Percentiles rank a stretch among this genome's conserved stretches.
These are phyloP conservation scores for Karalla daura DNA, from an alignment of 2,797 vertebrate species.

Conservation along the genomic window DNA sequence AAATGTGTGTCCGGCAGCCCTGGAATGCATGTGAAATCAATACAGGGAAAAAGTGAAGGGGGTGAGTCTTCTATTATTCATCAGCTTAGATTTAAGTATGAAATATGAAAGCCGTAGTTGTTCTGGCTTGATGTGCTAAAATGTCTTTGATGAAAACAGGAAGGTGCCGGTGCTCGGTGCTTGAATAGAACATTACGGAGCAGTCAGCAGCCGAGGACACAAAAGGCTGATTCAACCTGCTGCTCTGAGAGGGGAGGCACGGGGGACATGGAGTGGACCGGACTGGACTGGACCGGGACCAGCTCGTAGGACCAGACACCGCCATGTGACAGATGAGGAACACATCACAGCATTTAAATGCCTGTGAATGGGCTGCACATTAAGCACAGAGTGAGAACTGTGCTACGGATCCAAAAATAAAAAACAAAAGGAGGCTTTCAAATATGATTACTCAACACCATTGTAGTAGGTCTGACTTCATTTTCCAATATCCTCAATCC, in stretches of 20 bases:
- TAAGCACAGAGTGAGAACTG: slow-evolving; percentile 19
- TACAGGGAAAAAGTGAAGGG: slow-evolving; percentile 50
- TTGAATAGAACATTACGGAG: slow-evolving; percentile 72
- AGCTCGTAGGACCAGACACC: slow-evolving; percentile 4
- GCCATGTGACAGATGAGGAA: slow-evolving; percentile 35
- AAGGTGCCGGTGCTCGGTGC: slow-evolving; percentile 38
- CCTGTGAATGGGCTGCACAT: slow-evolving; percentile 3
- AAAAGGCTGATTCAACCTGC: slow-evolving; percentile 66
- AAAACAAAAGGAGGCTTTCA: slow-evolving; percentile 15
- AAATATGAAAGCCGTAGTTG: slow-evolving; percentile 65
- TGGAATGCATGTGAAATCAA: slow-evolving; percentile 69
- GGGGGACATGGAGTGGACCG: slow-evolving; percentile 22
- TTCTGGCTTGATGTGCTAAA: slow-evolving; percentile 59
- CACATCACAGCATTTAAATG: slow-evolving; percentile 13
- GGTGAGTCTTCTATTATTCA: slow-evolving; percentile 54
- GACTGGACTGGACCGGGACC: slow-evolving; percentile 15
- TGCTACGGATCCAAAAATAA: slow-evolving; percentile 5
- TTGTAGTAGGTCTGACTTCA: slow-evolving; percentile 41
- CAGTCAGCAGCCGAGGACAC: slow-evolving; percentile 40
- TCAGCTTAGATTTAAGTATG: slow-evolving; percentile 56
- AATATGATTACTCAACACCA: slow-evolving; percentile 38
- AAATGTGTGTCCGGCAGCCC: slow-evolving; percentile 52
- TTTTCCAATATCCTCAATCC: slow-evolving; percentile 51
- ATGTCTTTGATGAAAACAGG: slow-evolving; percentile 67
- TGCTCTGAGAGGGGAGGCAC: slow-evolving; percentile 42